Evolutionary conservation across 2,888 invertebrate species (phyloP).

Genomic region (Brachypalpus laphriformis): DNA sequence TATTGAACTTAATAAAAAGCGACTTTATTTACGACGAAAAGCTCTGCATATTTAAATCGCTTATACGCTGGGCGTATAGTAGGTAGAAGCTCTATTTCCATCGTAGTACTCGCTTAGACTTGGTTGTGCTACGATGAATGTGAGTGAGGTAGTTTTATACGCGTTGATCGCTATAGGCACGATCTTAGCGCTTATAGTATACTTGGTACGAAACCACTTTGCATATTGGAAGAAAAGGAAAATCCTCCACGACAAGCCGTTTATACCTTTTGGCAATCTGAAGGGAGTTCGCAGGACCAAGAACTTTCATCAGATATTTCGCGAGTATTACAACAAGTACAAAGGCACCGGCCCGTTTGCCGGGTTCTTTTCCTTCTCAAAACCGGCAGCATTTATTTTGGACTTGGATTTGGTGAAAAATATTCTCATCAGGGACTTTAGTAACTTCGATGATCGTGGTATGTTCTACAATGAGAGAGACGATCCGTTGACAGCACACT

Average conservation of each 20-base stretch:
- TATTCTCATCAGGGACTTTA: conserved; percentile 79
- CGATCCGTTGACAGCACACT: conserved; percentile 82
- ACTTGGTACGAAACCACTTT: conserved; percentile 27
- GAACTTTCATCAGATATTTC: conserved; percentile 76
- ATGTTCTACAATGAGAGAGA: conserved; percentile 78
- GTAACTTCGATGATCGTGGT: conserved; percentile 79
- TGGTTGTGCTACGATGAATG: conserved; percentile 15
- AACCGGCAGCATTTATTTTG: conserved; percentile 77
- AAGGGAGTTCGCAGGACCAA: conserved; percentile 71
- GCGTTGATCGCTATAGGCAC: conserved; percentile 2
- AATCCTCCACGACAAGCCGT: conserved; percentile 76
- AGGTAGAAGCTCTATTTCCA: neutral
- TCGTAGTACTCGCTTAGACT: conserved; percentile 10
- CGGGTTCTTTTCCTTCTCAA: conserved; percentile 79
- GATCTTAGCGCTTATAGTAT: neutral
- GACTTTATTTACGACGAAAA: conserved; percentile 1
- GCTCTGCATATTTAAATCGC: neutral
- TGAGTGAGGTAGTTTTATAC: conserved; percentile 3
- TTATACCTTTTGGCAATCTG: conserved; percentile 76
- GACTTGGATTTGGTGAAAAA: conserved; percentile 80
- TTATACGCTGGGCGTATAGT: neutral
- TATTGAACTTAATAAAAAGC: conserved; percentile 17
- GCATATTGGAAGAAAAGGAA: conserved; percentile 76
- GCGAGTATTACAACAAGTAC: conserved; percentile 77
- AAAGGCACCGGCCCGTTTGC: conserved; percentile 78